Percentiles rank a stretch among this genome's conserved stretches.
phyloP scores from a whole-genome alignment of 92 coral and sea anemone genomes.

The Zoanthus solanderi region DNA sequence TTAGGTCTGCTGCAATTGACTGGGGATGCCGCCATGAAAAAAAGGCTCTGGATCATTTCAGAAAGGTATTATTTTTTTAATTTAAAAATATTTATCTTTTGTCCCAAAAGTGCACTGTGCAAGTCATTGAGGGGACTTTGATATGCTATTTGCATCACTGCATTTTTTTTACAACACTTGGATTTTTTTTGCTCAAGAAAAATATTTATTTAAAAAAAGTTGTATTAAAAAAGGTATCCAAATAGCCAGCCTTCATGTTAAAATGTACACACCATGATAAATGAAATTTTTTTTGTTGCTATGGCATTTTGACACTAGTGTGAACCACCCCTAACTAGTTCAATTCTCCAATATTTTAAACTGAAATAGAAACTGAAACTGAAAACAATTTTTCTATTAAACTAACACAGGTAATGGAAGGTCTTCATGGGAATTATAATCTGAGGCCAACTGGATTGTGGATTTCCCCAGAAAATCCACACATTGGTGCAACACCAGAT shows the following conservation, averaged over 20 bases:
- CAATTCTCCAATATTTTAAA: slow-evolving; percentile 5
- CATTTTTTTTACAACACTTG: slow-evolving; percentile 6
- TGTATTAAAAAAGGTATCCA: neutral
- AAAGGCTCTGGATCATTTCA: slow-evolving; percentile 16
- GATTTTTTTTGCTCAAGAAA: slow-evolving; percentile 2
- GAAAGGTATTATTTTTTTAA: slow-evolving; percentile 10
- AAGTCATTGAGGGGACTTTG: slow-evolving; percentile 5
- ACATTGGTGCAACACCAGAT: neutral
- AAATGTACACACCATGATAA: neutral
- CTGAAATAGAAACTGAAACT: neutral
- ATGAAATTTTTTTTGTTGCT: neutral
- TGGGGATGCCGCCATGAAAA: slow-evolving; percentile 18
- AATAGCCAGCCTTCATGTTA: slow-evolving; percentile 3
- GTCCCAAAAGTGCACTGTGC: neutral
- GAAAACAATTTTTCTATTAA: neutral
- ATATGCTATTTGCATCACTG: slow-evolving; percentile 7
- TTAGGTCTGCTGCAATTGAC: slow-evolving; percentile 16
- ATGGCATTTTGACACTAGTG: slow-evolving; percentile 5
- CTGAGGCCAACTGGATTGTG: neutral
- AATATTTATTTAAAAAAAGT: neutral
- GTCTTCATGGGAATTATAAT: neutral
- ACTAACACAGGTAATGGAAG: neutral
- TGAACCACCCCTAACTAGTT: slow-evolving; percentile 9
- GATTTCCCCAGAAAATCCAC: neutral
- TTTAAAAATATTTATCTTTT: slow-evolving; percentile 12